Evolutionary conservation across 1,140 invertebrate species (phyloP).

Genomic region (Zophobas morio): DNA sequence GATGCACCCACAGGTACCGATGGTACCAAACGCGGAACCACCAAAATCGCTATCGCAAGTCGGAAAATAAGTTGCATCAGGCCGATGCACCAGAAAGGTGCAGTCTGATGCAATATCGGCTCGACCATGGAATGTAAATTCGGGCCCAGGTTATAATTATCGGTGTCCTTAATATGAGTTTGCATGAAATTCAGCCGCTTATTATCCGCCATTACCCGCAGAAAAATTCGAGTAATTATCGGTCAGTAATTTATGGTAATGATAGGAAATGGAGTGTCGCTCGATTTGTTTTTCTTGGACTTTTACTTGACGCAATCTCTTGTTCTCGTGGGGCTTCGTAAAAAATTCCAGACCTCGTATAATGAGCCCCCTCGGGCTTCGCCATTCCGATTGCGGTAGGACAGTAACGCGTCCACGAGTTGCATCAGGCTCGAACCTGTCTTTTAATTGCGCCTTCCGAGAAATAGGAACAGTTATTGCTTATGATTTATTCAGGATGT

Average conservation of each 20-base stretch:
- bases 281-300: not conserved
- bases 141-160: conserved; percentile 17
- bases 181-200: conserved; percentile 1
- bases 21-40: not conserved
- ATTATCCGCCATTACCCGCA: conserved; percentile 6
- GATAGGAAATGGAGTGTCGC: conserved; percentile 3
- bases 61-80: conserved; percentile 23
- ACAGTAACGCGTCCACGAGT: conserved; percentile 1
- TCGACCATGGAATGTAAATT: conserved; percentile 19
- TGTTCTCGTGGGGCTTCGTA: too few species aligned
- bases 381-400: conserved; percentile 19
- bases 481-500: too few species aligned
- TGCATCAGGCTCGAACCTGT: conserved; percentile 22
- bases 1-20: too few species aligned
- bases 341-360: too few species aligned
- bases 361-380: not conserved
- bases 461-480: too few species aligned
- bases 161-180: conserved; percentile 2
- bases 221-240: not conserved
- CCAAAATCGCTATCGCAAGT: not conserved
- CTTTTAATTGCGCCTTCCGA: too few species aligned
- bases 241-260: conserved; percentile 1
- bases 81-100: conserved; percentile 3
- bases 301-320: too few species aligned
- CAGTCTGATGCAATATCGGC: conserved; percentile 25